phyloP scores from a whole-genome alignment of 2,888 invertebrate genomes.

The Diabrotica balteata region DNA sequence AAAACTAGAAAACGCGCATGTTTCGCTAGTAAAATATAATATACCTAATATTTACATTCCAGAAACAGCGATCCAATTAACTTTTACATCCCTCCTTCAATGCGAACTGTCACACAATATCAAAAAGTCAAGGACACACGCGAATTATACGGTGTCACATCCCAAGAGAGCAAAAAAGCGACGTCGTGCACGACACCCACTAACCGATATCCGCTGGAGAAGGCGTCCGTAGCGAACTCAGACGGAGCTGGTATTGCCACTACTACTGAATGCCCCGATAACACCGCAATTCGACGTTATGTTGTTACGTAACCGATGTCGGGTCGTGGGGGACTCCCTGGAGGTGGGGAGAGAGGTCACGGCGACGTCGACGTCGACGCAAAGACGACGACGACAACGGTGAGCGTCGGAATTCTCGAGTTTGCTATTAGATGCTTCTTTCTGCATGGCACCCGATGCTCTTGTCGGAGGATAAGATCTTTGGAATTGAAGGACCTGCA shows the following conservation, averaged over 20 bases:
- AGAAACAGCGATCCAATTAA: not conserved
- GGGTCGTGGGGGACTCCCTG: constrained; percentile 18
- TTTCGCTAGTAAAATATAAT: constrained; percentile 1
- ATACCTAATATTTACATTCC: constrained; percentile 1
- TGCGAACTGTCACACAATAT: constrained; percentile 6
- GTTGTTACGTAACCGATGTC: constrained; percentile 17
- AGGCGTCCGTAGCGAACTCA: constrained; percentile 10
- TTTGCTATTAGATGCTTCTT: not conserved
- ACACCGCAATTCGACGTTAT: constrained; percentile 20
- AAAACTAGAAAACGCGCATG: constrained; percentile 3
- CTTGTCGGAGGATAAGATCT: not conserved
- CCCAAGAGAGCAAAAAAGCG: not conserved
- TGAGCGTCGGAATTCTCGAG: not conserved
- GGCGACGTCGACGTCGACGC: constrained; percentile 27
- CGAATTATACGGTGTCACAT: constrained; percentile 7
- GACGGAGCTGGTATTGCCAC: constrained; percentile 8
- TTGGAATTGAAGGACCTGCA: no score
- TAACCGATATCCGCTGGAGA: constrained; percentile 13
- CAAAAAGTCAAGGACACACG: constrained; percentile 13
- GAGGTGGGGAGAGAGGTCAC: constrained; percentile 11
- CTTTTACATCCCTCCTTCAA: constrained; percentile 1
- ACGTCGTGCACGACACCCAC: constrained; percentile 2
- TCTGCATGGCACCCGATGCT: not conserved
- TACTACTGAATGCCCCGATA: constrained; percentile 15
- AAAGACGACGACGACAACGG: constrained; percentile 4